Evolutionary conservation across 2,113 vertebrate species (phyloP), one percentile per base, ranked within the genome.

Genomic region (Drymodes brunneopygia): DNA sequence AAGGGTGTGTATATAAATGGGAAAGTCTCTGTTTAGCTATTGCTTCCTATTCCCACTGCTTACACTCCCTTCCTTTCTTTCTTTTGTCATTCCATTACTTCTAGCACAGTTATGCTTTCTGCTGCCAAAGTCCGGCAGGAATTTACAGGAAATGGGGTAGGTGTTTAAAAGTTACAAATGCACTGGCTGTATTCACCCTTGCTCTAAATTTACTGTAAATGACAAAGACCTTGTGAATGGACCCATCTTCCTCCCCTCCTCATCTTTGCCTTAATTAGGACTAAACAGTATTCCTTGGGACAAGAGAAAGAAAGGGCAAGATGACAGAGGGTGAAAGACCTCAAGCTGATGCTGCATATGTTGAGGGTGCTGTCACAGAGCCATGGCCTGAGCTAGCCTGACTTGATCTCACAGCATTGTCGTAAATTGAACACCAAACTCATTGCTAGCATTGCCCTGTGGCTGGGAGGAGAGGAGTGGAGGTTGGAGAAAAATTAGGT

Each of bases 11-110:
- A 14, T 54, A 23, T 36, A 45, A 85, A 47, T 35, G 10, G 38
- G 29, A 78, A 90, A 45, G 27, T 74, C n/a, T 71, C 70, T 50
- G 28, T 57, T 87, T 20, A 64, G 53, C 33, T 66, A 1, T 71
- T 89, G 57, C 65, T 74, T 86, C 81, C 65, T 40, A 50, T 84
- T 89, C 47, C 77, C 57, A 28, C 45, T 87, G 61, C 35, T 89
- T 53, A 48, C n/a, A n/a, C 65, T 91, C 90, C 44, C 65, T 88
- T 95, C 80, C 81, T 90, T 84, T 77, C 74, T 70, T 81, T 87
- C 54, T 79, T 86, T 56, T 33, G 19, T 61, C 56, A 53, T 78
- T 73, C 60, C 56, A 35, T 81, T 65, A 61, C 66, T 93, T 64
- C 58, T 36, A 83, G 58, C 72, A 88, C 6, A 35, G 13, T 50